These are phyloP conservation scores for Trissoscelio sp. DNA, from an alignment of 2,888 invertebrate species.

Conservation along the genomic window DNA sequence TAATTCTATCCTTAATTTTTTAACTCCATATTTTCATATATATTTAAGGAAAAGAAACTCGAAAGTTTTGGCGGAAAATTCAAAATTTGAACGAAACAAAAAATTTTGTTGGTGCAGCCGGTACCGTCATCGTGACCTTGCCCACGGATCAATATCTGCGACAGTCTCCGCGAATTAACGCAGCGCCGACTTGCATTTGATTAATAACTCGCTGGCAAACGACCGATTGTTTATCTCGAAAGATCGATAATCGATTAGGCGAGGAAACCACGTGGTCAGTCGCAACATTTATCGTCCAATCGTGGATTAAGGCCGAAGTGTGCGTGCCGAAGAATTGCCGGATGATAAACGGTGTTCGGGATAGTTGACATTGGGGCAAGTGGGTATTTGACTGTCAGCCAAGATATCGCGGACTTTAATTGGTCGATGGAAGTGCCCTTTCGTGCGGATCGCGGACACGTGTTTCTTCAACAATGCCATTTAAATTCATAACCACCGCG, in stretches of 20 bases:
- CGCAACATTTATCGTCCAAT: constrained; percentile 7
- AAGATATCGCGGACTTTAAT: constrained; percentile 59
- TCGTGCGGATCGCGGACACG: constrained; percentile 57
- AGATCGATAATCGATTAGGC: constrained; percentile 45
- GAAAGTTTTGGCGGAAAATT: not conserved
- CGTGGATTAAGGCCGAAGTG: constrained; percentile 43
- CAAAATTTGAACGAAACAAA: not conserved
- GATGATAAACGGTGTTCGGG: constrained; percentile 43
- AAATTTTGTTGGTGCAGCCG: constrained; percentile 13
- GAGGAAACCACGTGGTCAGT: constrained; percentile 1
- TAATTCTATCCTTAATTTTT: no score
- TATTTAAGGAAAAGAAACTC: no score
- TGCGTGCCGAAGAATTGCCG: constrained; percentile 41
- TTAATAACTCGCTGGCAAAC: constrained; percentile 34
- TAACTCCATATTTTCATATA: no score
- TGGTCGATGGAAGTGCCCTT: constrained; percentile 63
- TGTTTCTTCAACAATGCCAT: constrained; percentile 58
- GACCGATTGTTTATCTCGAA: constrained; percentile 44
- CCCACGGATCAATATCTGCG: constrained; percentile 39
- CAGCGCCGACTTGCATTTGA: constrained; percentile 21
- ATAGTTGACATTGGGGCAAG: constrained; percentile 61
- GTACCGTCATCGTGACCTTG: constrained; percentile 51
- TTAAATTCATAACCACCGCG: constrained; percentile 52
- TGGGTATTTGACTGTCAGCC: constrained; percentile 56
- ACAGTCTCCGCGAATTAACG: constrained; percentile 36